phyloP scores from a whole-genome alignment of 2,888 invertebrate species.

The Agonum fuliginosum region DNA sequence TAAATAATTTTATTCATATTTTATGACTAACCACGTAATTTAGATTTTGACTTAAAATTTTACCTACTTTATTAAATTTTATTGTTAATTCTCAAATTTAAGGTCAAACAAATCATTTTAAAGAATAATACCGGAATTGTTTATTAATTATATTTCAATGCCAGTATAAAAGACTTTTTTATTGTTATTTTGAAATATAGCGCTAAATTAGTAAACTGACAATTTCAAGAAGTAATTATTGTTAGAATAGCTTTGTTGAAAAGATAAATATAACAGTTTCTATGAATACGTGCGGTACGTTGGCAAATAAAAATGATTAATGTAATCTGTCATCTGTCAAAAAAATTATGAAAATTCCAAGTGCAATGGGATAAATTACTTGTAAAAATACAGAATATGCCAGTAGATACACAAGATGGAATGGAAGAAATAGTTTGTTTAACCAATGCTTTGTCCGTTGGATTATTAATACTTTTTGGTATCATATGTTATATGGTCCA shows the following conservation, averaged over 20 bases:
- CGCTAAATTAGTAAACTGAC: neutral
- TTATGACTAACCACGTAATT: too few relatives aligned
- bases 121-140: too few relatives aligned
- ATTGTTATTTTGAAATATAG: neutral
- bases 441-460: neutral
- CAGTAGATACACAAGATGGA: too few relatives aligned
- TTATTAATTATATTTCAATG: neutral
- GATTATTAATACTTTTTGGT: neutral
- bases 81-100: neutral
- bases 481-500: neutral
- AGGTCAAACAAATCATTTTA: neutral
- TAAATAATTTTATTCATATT: constrained; percentile 11
- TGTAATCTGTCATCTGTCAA: neutral
- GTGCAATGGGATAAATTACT: too few relatives aligned
- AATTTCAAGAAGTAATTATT: neutral
- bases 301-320: too few relatives aligned
- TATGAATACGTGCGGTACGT: too few relatives aligned
- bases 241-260: too few relatives aligned
- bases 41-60: too few relatives aligned
- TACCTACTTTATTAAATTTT: too few relatives aligned
- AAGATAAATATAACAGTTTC: too few relatives aligned
- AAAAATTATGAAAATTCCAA: neutral
- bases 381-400: too few relatives aligned
- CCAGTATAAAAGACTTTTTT: neutral
- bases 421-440: too few relatives aligned